Conservation (phyloP, 2,888 invertebrate species). For the Callimorpha dominula region DNA sequence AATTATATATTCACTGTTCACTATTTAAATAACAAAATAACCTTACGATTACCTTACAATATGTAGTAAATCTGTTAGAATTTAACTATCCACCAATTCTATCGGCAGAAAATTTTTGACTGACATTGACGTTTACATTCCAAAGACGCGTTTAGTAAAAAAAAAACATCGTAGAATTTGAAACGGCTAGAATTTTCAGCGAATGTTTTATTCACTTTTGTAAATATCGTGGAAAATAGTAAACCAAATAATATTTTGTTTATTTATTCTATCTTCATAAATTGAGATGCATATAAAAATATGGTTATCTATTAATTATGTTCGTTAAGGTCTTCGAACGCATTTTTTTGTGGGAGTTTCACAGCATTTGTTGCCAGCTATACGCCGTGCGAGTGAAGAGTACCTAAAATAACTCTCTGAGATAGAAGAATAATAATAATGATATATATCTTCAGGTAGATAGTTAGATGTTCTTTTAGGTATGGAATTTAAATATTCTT, state of each 20-base stretch:
- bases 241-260: neutral
- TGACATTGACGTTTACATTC: constrained; percentile 9
- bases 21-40: neutral
- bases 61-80: neutral
- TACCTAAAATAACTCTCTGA: neutral
- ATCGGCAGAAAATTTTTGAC: constrained; percentile 1
- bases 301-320: too few relatives aligned
- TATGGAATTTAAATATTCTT: too few relatives aligned
- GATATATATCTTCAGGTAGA: neutral
- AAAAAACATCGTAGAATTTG: neutral
- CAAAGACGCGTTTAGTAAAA: neutral
- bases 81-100: constrained; percentile 2
- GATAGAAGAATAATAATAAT: neutral
- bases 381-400: too few relatives aligned
- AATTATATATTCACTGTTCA: constrained; percentile 12
- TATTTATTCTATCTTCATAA: neutral
- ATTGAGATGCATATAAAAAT: neutral
- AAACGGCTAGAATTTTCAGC: neutral
- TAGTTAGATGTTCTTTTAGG: too few relatives aligned
- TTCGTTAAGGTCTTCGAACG: neutral
- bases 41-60: neutral
- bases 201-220: too few relatives aligned
- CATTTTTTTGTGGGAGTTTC: constrained; percentile 1
- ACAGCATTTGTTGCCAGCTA: neutral
- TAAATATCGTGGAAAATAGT: neutral